A percentile compares a stretch with the other conserved stretches of the same genome.
Evolutionary conservation across 2,888 invertebrate species (phyloP).

Genomic region (Catocala sponsa): DNA sequence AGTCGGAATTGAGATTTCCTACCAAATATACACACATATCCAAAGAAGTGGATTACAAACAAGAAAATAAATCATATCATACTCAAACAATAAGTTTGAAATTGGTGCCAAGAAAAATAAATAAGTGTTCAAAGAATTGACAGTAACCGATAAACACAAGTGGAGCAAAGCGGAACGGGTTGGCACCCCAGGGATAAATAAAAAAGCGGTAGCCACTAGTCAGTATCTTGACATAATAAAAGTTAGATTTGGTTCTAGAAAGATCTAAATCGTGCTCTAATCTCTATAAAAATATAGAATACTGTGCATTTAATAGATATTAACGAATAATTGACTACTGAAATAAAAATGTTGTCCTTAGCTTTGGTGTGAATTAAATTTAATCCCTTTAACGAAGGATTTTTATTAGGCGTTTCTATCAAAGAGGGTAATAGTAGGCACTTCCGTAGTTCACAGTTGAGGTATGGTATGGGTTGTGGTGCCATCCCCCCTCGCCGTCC

Average conservation of each 20-base stretch:
- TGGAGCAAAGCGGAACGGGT: background rate
- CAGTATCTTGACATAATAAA: background rate
- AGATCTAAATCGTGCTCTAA: no score
- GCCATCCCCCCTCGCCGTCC: conserved; percentile 37
- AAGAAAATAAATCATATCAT: conserved; percentile 4
- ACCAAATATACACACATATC: no score
- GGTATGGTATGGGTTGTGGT: conserved; percentile 45
- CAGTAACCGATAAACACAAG: conserved; percentile 1
- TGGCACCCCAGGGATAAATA: conserved; percentile 5
- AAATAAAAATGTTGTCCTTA: background rate
- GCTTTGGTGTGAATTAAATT: background rate
- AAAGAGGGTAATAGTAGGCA: conserved; percentile 37
- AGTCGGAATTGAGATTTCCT: no score
- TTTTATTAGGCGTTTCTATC: conserved; percentile 26
- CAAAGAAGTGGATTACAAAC: background rate
- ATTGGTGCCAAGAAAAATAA: conserved; percentile 19
- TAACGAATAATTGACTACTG: background rate
- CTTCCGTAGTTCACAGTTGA: conserved; percentile 57
- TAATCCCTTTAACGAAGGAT: conserved; percentile 2
- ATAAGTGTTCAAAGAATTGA: background rate
- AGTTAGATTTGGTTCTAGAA: background rate
- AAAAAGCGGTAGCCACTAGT: background rate
- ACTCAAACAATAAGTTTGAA: background rate
- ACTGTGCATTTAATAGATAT: no score
- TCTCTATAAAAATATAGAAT: no score